phyloP scores from a whole-genome alignment of 92 coral and sea anemone genomes.

The Phenganax marumi region DNA sequence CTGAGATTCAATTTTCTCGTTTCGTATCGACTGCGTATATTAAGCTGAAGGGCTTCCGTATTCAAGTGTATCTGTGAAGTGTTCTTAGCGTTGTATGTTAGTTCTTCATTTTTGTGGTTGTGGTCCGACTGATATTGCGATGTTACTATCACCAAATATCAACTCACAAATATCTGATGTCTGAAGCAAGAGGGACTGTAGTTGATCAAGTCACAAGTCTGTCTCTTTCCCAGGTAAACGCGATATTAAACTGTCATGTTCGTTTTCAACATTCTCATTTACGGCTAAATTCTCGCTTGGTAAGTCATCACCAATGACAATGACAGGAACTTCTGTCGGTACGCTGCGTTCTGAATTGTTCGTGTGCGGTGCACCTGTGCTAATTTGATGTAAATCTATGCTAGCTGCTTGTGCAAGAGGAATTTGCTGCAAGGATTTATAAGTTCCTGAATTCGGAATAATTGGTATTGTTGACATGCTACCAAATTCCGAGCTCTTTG shows the following conservation, averaged over 20 bases:
- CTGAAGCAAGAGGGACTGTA: no score
- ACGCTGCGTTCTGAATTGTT: slow-evolving; percentile 19
- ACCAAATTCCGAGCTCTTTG: slow-evolving; percentile 39
- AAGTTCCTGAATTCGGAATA: slow-evolving; percentile 37
- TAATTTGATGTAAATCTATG: slow-evolving; percentile 9
- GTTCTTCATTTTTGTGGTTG: no score
- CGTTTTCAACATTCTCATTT: background rate
- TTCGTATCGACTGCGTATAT: no score
- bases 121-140: no score
- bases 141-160: no score
- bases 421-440: slow-evolving; percentile 32
- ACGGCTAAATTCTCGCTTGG: background rate
- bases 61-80: no score
- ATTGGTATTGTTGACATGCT: slow-evolving; percentile 44
- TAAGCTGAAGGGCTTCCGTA: no score
- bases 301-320: slow-evolving; percentile 9
- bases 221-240: background rate
- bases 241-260: background rate
- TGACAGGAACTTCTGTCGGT: background rate
- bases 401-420: slow-evolving; percentile 7
- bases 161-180: no score
- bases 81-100: no score
- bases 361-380: background rate
- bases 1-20: no score
- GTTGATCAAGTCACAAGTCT: background rate